These are phyloP conservation scores for Yponomeuta sedellus DNA, from an alignment of 2,888 invertebrate species.

Conservation along the genomic window DNA sequence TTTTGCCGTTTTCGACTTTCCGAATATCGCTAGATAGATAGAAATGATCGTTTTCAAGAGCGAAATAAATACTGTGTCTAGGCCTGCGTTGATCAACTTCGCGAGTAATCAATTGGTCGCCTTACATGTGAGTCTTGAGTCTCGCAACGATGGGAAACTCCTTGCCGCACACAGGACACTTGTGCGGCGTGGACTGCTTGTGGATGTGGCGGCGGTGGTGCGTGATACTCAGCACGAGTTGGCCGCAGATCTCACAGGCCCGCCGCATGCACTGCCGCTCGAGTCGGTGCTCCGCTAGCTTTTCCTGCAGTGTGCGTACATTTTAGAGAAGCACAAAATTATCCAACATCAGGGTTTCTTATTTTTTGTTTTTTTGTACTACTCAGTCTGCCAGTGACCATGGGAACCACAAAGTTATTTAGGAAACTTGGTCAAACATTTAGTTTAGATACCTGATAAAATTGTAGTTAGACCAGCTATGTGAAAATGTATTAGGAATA, in stretches of 20 bases:
- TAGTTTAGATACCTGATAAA: no score
- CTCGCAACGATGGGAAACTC: slow-evolving; percentile 64
- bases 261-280: slow-evolving; percentile 64
- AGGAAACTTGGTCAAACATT: no score
- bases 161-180: slow-evolving; percentile 63
- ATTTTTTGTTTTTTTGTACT: no score
- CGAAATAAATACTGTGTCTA: no score
- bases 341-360: no score
- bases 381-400: no score
- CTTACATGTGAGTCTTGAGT: slow-evolving; percentile 66
- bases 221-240: slow-evolving; percentile 59
- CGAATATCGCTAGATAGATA: no score
- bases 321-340: slow-evolving; percentile 9
- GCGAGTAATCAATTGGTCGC: neutral
- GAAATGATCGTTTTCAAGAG: no score
- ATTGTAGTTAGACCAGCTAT: no score
- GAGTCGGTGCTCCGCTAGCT: slow-evolving; percentile 50
- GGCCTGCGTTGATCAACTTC: neutral
- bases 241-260: slow-evolving; percentile 67
- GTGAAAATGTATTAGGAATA: no score
- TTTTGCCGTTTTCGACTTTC: no score
- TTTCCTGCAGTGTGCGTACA: slow-evolving; percentile 35
- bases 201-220: slow-evolving; percentile 66
- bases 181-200: slow-evolving; percentile 52
- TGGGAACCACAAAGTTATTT: no score